These are phyloP conservation scores for Epizoanthus scotinus DNA, from an alignment of 92 coral and sea anemone species.

Conservation along the genomic window DNA sequence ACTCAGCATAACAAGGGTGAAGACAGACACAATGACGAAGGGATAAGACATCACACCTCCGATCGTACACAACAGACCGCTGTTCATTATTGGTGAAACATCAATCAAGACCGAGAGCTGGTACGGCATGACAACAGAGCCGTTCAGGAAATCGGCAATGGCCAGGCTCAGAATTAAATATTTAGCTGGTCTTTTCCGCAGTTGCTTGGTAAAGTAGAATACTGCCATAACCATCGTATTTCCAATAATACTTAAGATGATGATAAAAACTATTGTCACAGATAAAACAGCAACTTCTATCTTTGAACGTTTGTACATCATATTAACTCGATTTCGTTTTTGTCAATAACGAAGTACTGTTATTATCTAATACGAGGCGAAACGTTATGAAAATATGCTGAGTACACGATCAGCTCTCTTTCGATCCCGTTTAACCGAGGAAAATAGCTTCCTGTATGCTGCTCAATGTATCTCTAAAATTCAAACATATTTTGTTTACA, in stretches of 20 bases:
- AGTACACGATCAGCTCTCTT: too few species aligned
- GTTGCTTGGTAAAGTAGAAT: conserved; percentile 3
- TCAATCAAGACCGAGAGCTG: conserved; percentile 44
- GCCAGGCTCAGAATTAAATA: conserved; percentile 51
- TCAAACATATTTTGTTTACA: too few species aligned
- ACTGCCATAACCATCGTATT: conserved; percentile 43
- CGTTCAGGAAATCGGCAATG: conserved; percentile 41
- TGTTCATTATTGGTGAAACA: conserved; percentile 25
- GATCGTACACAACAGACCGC: conserved; percentile 36
- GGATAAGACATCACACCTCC: conserved; percentile 53
- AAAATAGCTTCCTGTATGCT: too few species aligned
- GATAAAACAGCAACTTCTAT: conserved; percentile 28
- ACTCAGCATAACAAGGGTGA: conserved; percentile 50
- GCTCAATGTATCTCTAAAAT: too few species aligned
- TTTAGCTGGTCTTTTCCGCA: conserved; percentile 33
- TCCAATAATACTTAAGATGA: conserved; percentile 36
- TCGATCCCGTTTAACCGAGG: too few species aligned
- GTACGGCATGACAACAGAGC: conserved; percentile 36
- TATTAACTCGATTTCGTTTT: too few species aligned
- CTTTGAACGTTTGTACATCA: not conserved
- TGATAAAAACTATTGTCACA: conserved; percentile 15
- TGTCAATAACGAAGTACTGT: too few species aligned
- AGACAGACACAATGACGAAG: conserved; percentile 47
- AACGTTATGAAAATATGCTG: too few species aligned
- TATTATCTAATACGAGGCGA: not conserved